Conservation (phyloP, 2,888 invertebrate species). For the Pammene fasciana region DNA sequence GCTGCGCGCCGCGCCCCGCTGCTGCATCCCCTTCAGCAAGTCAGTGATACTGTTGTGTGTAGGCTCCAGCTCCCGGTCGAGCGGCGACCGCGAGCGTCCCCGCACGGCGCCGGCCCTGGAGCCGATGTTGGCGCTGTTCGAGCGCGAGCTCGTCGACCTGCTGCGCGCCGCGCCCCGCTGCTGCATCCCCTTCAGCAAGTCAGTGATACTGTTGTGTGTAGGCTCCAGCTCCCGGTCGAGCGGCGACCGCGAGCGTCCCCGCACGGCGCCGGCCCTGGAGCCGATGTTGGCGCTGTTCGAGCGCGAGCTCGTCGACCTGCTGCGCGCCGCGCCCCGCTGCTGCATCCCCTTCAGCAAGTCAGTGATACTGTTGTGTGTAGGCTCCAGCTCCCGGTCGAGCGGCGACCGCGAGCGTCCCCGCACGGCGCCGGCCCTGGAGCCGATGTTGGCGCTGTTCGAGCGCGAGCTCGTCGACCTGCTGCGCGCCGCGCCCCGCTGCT, state of each 20-base stretch:
- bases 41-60: slow-evolving; percentile 51
- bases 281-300: slow-evolving; percentile 91
- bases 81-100: slow-evolving; percentile 69
- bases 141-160: slow-evolving; percentile 93
- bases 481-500: slow-evolving; percentile 91
- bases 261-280: slow-evolving; percentile 86
- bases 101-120: slow-evolving; percentile 86
- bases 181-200: slow-evolving; percentile 87
- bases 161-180: slow-evolving; percentile 91
- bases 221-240: slow-evolving; percentile 69
- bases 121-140: slow-evolving; percentile 90
- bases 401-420: slow-evolving; percentile 74
- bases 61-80: slow-evolving; percentile 70
- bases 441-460: slow-evolving; percentile 91
- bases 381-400: slow-evolving; percentile 67
- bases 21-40: slow-evolving; percentile 88
- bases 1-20: slow-evolving; percentile 90
- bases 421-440: slow-evolving; percentile 86
- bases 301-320: slow-evolving; percentile 92
- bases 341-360: slow-evolving; percentile 87
- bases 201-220: slow-evolving; percentile 59
- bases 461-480: slow-evolving; percentile 94
- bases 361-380: slow-evolving; percentile 53
- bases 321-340: slow-evolving; percentile 91
- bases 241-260: slow-evolving; percentile 70